Percentiles rank a stretch among this genome's conserved stretches.
Conservation (phyloP, 2,113 vertebrate species). For the Chloropsis hardwickii region DNA sequence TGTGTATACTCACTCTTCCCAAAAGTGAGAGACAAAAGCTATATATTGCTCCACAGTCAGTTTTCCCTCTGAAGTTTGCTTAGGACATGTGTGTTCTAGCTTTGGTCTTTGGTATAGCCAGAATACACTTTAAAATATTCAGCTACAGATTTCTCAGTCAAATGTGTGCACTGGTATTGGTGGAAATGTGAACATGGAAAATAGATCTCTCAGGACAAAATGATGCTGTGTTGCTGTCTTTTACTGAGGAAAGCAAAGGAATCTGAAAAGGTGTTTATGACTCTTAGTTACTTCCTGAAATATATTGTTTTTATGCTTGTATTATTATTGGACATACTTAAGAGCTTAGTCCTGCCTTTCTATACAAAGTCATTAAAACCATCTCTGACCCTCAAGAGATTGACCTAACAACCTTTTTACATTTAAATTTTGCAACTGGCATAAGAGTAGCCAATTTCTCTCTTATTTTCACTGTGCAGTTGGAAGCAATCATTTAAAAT, state of each 20-base stretch:
- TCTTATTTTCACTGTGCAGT: neutral
- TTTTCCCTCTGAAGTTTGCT: neutral
- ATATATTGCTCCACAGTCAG: neutral
- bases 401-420: neutral
- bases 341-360: neutral
- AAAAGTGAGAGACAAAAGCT: neutral
- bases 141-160: neutral
- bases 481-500: neutral
- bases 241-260: neutral
- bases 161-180: neutral
- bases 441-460: neutral
- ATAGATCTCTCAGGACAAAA: neutral
- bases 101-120: neutral
- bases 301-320: neutral
- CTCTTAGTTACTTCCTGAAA: neutral
- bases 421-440: neutral
- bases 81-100: neutral
- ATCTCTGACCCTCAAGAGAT: neutral
- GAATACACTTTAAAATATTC: neutral
- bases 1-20: neutral
- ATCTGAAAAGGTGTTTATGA: neutral
- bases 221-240: neutral
- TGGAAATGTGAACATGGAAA: neutral
- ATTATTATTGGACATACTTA: neutral
- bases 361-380: neutral